A percentile compares a stretch with the other conserved stretches of the same genome.
phyloP scores from a whole-genome alignment of 2,888 invertebrate species.

The Pandemis corylana region DNA sequence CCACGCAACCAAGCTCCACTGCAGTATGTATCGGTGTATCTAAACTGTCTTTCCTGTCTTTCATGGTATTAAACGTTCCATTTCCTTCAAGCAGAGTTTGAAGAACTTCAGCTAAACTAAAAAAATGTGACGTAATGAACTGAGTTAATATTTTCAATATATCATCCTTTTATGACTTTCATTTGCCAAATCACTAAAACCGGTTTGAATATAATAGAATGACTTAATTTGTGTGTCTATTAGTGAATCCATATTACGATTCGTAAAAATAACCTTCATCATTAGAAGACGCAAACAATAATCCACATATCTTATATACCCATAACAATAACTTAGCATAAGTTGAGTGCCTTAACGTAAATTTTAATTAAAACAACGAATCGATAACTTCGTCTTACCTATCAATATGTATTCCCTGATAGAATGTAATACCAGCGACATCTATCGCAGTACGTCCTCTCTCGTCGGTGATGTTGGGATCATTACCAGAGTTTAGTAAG shows the following conservation, averaged over 20 bases:
- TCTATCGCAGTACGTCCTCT: neutral
- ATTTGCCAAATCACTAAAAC: too few relatives aligned
- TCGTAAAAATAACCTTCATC: too few relatives aligned
- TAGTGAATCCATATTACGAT: too few relatives aligned
- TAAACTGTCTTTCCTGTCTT: neutral
- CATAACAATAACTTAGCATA: too few relatives aligned
- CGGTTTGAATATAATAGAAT: too few relatives aligned
- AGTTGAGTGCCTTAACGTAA: too few relatives aligned
- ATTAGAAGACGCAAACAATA: too few relatives aligned
- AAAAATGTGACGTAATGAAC: neutral
- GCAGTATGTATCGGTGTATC: constrained; percentile 2
- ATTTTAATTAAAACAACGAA: neutral
- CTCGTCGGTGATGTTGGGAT: neutral
- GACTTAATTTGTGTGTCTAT: too few relatives aligned
- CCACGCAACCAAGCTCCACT: neutral
- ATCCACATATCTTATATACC: too few relatives aligned
- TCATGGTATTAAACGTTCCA: neutral
- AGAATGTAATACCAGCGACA: neutral
- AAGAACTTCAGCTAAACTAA: neutral
- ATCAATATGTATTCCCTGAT: neutral
- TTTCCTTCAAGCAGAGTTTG: neutral
- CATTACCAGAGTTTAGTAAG: neutral
- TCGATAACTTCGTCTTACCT: neutral
- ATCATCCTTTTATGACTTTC: too few relatives aligned
- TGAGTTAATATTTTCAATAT: too few relatives aligned